A percentile compares a stretch with the other conserved stretches of the same genome.
Evolutionary conservation across 2,113 vertebrate species (phyloP).

Genomic region (Saccopteryx bilineata): DNA sequence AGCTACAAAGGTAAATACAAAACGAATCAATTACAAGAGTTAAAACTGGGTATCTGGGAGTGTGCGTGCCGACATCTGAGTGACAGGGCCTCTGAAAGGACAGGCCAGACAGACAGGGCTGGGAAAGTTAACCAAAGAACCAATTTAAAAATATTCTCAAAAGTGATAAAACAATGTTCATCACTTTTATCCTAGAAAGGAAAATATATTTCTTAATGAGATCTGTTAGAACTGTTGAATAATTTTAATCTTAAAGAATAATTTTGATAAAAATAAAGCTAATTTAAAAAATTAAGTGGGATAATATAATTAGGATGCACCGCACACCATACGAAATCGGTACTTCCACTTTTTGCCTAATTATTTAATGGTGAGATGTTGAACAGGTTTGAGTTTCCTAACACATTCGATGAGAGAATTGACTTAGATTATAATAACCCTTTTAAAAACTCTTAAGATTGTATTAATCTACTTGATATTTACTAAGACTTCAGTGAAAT

Average conservation of each 20-base stretch:
- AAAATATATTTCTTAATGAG: not conserved
- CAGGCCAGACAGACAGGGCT: not conserved
- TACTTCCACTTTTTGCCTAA: not conserved
- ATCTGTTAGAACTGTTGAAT: constrained; percentile 38
- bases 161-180: not conserved
- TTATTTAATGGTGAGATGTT: not conserved
- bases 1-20: not conserved
- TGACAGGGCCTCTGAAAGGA: not conserved
- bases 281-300: not conserved
- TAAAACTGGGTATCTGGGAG: not conserved
- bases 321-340: not conserved
- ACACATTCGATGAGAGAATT: not conserved
- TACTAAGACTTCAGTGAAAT: not conserved
- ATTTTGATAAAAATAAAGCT: constrained; percentile 33
- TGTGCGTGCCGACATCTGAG: not conserved
- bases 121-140: not conserved
- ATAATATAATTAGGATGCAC: not conserved
- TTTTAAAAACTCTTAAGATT: not conserved
- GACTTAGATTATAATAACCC: not conserved
- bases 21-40: constrained; percentile 23
- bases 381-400: not conserved
- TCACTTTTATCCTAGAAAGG: not conserved
- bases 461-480: not conserved
- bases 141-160: not conserved
- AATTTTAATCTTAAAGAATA: constrained; percentile 5